These are phyloP conservation scores for Drosophila guanche DNA, from an alignment of 1,140 invertebrate species.

Conservation along the genomic window DNA sequence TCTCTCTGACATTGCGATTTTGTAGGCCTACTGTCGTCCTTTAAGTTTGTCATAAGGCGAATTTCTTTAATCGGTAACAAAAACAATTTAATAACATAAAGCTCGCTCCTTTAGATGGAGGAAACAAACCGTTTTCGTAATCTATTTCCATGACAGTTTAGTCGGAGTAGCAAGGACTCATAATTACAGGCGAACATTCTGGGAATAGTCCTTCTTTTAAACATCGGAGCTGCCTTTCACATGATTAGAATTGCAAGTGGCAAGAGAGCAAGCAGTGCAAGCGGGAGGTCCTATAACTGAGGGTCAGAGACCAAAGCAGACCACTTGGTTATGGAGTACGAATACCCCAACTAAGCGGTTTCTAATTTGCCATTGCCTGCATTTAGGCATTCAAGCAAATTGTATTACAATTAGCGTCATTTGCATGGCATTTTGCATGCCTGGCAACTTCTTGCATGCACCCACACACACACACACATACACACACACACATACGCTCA, in stretches of 20 bases:
- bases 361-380: constrained; percentile 75
- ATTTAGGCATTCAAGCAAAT: constrained; percentile 78
- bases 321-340: constrained; percentile 43
- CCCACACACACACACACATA: not conserved
- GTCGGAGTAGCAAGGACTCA: no score
- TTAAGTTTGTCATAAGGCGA: not conserved
- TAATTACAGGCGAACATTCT: not conserved
- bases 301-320: constrained; percentile 14
- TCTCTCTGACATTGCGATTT: not conserved
- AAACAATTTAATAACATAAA: not conserved
- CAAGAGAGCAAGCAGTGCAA: constrained; percentile 26
- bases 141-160: no score
- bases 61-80: not conserved
- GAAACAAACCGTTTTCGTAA: not conserved
- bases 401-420: constrained; percentile 81
- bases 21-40: constrained; percentile 1
- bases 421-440: constrained; percentile 62
- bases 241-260: constrained; percentile 61
- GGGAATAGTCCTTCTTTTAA: constrained; percentile 41
- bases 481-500: constrained; percentile 8
- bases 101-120: not conserved
- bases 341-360: constrained; percentile 71
- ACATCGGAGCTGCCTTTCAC: constrained; percentile 7
- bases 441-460: constrained; percentile 17
- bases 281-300: constrained; percentile 20